phyloP scores from a whole-genome alignment of 1,140 invertebrate species.

The Delia radicum region DNA sequence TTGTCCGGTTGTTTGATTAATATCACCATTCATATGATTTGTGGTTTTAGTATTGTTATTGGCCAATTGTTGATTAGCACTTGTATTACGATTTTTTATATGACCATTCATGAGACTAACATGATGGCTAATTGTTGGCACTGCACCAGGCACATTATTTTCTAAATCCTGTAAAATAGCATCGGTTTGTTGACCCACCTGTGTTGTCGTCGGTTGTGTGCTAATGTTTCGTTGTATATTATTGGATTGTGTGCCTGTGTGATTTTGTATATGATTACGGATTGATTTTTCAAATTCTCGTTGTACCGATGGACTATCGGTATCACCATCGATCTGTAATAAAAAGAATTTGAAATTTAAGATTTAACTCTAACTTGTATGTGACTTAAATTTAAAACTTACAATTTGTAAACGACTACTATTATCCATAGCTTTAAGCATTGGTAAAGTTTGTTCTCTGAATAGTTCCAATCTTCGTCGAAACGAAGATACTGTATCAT shows the following conservation, averaged over 20 bases:
- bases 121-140: constrained; percentile 54
- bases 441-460: constrained; percentile 80
- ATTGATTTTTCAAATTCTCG: constrained; percentile 72
- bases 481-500: constrained; percentile 84
- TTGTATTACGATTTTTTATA: constrained; percentile 41
- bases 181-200: constrained; percentile 40
- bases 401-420: constrained; percentile 77
- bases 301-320: constrained; percentile 72
- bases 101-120: constrained; percentile 54
- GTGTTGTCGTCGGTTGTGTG: background rate
- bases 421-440: constrained; percentile 80
- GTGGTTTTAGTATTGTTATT: constrained; percentile 19
- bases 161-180: constrained; percentile 51
- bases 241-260: background rate
- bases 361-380: background rate
- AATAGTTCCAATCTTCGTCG: constrained; percentile 79
- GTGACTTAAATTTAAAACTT: constrained; percentile 51
- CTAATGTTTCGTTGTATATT: background rate
- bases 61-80: constrained; percentile 3
- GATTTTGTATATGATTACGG: constrained; percentile 59
- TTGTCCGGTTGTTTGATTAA: constrained; percentile 29
- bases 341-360: background rate
- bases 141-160: constrained; percentile 51
- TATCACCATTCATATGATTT: constrained; percentile 46
- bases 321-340: constrained; percentile 75